Evolutionary conservation across 64 coral and sea anemone genomes (phyloP).

Genomic region (Stichodactyla helianthus): DNA sequence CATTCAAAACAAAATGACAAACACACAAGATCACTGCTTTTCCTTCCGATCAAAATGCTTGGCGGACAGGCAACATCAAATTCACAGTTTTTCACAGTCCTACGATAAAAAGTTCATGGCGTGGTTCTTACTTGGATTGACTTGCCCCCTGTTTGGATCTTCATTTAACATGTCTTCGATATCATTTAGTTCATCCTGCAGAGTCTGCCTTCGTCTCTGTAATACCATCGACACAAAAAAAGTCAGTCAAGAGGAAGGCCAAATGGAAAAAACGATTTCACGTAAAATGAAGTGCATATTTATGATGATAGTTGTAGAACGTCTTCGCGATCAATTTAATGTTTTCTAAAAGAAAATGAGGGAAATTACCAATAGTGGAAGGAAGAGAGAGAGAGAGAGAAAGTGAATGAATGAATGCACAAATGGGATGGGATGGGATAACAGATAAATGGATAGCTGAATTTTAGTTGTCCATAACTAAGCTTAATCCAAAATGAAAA

Average conservation of each 20-base stretch:
- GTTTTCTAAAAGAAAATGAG: too few relatives aligned
- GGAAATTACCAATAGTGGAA: neutral
- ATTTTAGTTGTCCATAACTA: too few relatives aligned
- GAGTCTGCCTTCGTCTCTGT: conserved; percentile 28
- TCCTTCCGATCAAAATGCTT: neutral
- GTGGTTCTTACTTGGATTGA: conserved; percentile 17
- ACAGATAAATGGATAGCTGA: neutral
- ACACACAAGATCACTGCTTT: too few relatives aligned
- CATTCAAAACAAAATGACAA: too few relatives aligned
- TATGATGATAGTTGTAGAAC: too few relatives aligned
- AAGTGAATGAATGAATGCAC: too few relatives aligned
- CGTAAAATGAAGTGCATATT: too few relatives aligned
- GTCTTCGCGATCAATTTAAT: too few relatives aligned
- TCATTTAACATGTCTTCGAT: conserved; percentile 68
- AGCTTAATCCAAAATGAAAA: too few relatives aligned
- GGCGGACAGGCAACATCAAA: neutral
- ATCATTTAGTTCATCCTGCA: conserved; percentile 56
- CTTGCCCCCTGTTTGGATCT: conserved; percentile 22
- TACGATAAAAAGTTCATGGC: neutral
- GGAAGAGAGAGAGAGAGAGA: neutral
- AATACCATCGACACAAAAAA: neutral
- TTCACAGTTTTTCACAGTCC: neutral
- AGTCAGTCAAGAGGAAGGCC: too few relatives aligned
- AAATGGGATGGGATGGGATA: neutral
- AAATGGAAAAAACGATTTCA: too few relatives aligned